These are phyloP conservation scores for Spodoptera exigua DNA, from an alignment of 2,888 invertebrate genomes.

Conservation along the genomic window DNA sequence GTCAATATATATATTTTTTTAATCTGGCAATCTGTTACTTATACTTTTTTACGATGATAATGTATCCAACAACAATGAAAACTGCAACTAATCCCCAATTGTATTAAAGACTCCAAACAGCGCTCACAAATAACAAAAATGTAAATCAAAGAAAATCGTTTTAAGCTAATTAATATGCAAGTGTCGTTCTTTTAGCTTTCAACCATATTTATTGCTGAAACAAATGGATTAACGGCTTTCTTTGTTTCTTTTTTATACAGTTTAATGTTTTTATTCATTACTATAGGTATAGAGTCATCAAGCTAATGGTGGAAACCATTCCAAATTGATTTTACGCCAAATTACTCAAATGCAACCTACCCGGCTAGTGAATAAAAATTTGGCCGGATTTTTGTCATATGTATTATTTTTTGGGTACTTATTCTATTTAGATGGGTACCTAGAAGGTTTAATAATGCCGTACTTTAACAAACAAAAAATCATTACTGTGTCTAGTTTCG, in stretches of 20 bases:
- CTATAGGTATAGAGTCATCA: constrained; percentile 9
- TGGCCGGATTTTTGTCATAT: too few species aligned
- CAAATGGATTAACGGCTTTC: constrained; percentile 24
- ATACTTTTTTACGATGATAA: too few species aligned
- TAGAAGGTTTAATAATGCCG: too few species aligned
- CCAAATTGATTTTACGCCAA: constrained; percentile 1
- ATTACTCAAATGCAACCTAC: background rate
- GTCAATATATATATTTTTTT: too few species aligned
- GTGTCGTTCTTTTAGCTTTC: constrained; percentile 28
- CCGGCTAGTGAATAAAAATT: too few species aligned
- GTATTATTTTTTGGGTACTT: too few species aligned
- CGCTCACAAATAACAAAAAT: constrained; percentile 40
- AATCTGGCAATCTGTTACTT: too few species aligned
- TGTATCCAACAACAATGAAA: too few species aligned
- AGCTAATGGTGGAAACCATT: constrained; percentile 8
- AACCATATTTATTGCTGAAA: constrained; percentile 31
- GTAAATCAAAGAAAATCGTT: constrained; percentile 49
- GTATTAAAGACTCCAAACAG: too few species aligned
- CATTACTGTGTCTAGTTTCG: too few species aligned
- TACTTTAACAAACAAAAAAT: constrained; percentile 3
- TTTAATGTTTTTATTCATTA: constrained; percentile 36
- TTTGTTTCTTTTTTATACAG: constrained; percentile 4
- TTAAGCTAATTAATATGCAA: constrained; percentile 56
- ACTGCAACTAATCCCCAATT: too few species aligned
- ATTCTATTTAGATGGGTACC: too few species aligned